These are phyloP conservation scores for Strix aluco DNA, from an alignment of 2,113 vertebrate genomes.

Conservation along the genomic window DNA sequence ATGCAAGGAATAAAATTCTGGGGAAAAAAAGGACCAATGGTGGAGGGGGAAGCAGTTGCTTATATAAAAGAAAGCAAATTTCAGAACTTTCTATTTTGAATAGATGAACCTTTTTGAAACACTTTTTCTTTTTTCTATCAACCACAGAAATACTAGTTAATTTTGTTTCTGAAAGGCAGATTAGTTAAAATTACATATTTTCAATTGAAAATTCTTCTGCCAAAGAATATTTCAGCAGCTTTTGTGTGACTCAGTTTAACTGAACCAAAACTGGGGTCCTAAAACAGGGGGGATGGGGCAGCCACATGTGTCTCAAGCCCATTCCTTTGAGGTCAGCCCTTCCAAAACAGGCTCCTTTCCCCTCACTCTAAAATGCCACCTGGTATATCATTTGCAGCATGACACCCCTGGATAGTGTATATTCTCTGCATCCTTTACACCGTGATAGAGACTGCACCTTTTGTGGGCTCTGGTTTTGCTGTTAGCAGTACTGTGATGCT, in stretches of 20 bases:
- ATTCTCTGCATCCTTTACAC: neutral
- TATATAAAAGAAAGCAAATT: neutral
- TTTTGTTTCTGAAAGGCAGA: neutral
- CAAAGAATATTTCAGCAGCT: neutral
- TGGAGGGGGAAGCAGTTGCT: neutral
- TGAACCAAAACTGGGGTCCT: neutral
- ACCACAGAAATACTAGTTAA: neutral
- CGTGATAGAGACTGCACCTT: neutral
- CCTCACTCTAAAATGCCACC: neutral
- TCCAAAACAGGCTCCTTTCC: neutral
- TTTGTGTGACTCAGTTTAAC: neutral
- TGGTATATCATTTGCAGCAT: neutral
- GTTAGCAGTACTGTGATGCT: neutral
- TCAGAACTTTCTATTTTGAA: neutral
- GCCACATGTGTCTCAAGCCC: neutral
- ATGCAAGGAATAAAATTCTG: neutral
- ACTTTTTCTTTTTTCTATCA: neutral
- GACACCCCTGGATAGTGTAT: rapidly evolving
- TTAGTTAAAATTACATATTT: neutral
- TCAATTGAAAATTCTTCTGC: neutral
- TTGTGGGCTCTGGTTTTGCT: constrained; percentile 11
- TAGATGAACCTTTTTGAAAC: neutral
- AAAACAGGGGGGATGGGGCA: neutral
- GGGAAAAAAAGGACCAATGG: neutral
- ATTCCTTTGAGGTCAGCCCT: neutral